Evolutionary conservation across 2,888 invertebrate species (phyloP), one percentile per base, ranked within the genome.

Genomic region (Pollenia amentaria): DNA sequence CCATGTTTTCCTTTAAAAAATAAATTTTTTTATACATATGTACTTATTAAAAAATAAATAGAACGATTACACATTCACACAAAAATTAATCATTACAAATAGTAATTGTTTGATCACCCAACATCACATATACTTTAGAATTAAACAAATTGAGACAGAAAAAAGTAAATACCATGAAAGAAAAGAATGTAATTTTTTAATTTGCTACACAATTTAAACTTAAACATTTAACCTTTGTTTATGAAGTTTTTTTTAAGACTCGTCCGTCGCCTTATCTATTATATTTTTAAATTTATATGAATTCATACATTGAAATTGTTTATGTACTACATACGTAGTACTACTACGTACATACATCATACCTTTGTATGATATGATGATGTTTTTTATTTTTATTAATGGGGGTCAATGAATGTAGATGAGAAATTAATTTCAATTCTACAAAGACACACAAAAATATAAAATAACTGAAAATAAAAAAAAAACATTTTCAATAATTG

Each of bases 41-140:
- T 87, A 87, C 87, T 84, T 87, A 87, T 77, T 76, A 55, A 84
- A 82, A 57, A 12, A 46, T 75, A 67, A 40, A 44, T 48, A 42
- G 18, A 79, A 70, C 38, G n/a, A 53, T 18, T 51, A 67, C 29
- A 77, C 48, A 46, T 60, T 60, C 29, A 72, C 4, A 65, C 57
- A 62, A 51, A 60, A 14, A 72, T 21, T 48, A 55, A 62, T 57
- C 40, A 76, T 62, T 44, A 48, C 48, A 9, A 73, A 42, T 18
- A 69, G 53, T 53, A 75, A 67, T 44, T 73, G n/a, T 64, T 38
- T 42, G n/a, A 60, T 70, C 60, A 69, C n/a, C 9, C 12, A 29
- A 53, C 51, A 55, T 73, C 48, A 21, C 10, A 69, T 8, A 53
- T 40, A 75, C 21, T n/a, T 48, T 40, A 69, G 44, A 53, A 65